Base-by-base conservation (phyloP, 2,113 vertebrate species). In the Procapra przewalskii region DNA sequence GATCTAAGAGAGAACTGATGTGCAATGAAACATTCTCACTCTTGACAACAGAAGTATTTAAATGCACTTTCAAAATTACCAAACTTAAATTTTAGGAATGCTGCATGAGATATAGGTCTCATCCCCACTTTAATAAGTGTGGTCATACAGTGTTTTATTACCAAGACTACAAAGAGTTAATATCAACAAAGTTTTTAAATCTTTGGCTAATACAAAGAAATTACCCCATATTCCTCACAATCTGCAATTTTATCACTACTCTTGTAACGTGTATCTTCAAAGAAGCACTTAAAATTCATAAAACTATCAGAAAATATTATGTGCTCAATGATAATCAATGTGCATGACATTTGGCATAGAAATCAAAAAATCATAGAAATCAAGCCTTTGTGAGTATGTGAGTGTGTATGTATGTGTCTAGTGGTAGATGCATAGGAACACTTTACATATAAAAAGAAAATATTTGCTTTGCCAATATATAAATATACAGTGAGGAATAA, bases 21-120 rank as follows among this genome's bases (percentile, higher is more conserved):
- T 64, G 45, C 92, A 96, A 79, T 94, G 90, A 95, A 97, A 91
- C 2, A 81, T 59, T 91, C 98, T 59, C 48, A 84, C 1, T 75
- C 25, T 98, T 40, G 27, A 96, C 81, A 96, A 87, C 93, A 88
- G n/a, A 23, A 95, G 12, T 67, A 90, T 96, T 94, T 91, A 21
- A 62, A 52, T n/a, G 14, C 45, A 50, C 27, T 50, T 98, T 75
- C 23, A 87, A 81, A 79, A 83, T 27, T 52, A 95, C 23, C 25
- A 14, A 54, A 77, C 64, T 67, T n/a, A 85, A 67, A 93, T 3
- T 67, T 98, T 93, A 62, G 57, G 7, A 89, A 83, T 64, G 29
- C 7, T 0, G 25, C 50, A 43, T 21, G 14, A 90, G 5, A 48
- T 48, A 33, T 52, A 50, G n/a, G n/a, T 67, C 9, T 8, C 33